Evolutionary conservation across 2,888 invertebrate genomes (phyloP), one percentile per base, ranked within the genome.

Genomic region (Melanargia galathea): DNA sequence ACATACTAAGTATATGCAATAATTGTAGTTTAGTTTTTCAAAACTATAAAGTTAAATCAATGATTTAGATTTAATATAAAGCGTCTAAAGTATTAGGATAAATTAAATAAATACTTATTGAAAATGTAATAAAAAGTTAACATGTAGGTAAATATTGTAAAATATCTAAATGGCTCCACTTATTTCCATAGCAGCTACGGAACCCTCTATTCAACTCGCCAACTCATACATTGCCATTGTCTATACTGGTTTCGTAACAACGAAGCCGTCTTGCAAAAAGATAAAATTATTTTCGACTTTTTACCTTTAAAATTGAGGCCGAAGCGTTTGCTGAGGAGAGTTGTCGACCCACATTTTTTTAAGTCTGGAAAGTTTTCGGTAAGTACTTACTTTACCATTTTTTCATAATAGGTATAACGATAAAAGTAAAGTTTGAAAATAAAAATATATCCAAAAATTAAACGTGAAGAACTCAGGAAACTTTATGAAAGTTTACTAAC

Each of bases 271-370:
- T 16, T 2, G 49, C 49, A 65, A 64, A 62, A 64, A 64, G 54
- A 62, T 35, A 64, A 45, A 62, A 66, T 62, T 24, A 45, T 51
- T 64, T 66, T 62, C 62, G 38, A 62, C 43, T 60, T 38, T 64
- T 54, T 46, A 55, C 54, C 52, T 62, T 52, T 60, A 57, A 38
- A 61, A 60, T 33, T 2, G 43, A 57, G 26, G 38, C 20, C 20
- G 48, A 55, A 35, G 5, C 24, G 24, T 60, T 66, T 63, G n/a
- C n/a, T 48, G 11, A 52, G n/a, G 26, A 30, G 48, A 54, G 40
- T 59, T 24, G 58, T 61, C 52, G 68, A 55, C 62, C 62, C 58
- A 62, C 20, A 35, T 63, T 66, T 63, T 63, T 66, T 65, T 43
- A 57, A 55, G 46, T 46, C 35, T 54, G 33, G 54, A 64, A 61